phyloP scores from a whole-genome alignment of 2,113 vertebrate genomes.

The Pycnonotus jocosus region DNA sequence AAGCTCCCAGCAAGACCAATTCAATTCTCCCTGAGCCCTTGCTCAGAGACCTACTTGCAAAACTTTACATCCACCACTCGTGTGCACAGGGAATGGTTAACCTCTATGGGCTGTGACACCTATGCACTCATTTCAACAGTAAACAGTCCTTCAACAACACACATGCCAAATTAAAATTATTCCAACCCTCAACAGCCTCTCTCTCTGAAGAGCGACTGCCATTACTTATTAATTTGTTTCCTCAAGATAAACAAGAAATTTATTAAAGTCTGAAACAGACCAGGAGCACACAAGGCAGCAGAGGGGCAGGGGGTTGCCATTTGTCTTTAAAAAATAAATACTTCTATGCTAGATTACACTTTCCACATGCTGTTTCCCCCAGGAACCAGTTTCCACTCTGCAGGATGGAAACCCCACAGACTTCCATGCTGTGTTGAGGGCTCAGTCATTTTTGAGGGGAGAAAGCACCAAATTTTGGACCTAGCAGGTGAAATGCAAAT shows the following conservation, averaged over 20 bases:
- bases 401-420: not conserved
- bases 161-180: rapidly evolving
- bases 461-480: not conserved
- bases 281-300: not conserved
- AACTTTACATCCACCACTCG: not conserved
- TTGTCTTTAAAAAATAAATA: constrained; percentile 17
- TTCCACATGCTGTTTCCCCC: not conserved
- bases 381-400: not conserved
- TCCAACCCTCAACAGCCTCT: not conserved
- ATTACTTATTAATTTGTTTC: constrained; percentile 8
- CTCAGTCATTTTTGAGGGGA: not conserved
- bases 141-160: not conserved
- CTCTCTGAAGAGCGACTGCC: not conserved
- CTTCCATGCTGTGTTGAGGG: not conserved
- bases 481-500: not conserved
- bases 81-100: not conserved
- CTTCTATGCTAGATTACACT: not conserved
- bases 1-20: not conserved
- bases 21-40: not conserved
- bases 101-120: rapidly evolving
- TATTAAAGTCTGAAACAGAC: not conserved
- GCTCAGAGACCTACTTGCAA: not conserved
- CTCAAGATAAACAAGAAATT: constrained; percentile 3
- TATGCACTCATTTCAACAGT: rapidly evolving
- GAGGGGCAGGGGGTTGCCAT: not conserved